A percentile compares a stretch with the other conserved stretches of the same genome.
Evolutionary conservation across 2,113 vertebrate genomes (phyloP).

Genomic region (Brachyhypopomus occidentalis): DNA sequence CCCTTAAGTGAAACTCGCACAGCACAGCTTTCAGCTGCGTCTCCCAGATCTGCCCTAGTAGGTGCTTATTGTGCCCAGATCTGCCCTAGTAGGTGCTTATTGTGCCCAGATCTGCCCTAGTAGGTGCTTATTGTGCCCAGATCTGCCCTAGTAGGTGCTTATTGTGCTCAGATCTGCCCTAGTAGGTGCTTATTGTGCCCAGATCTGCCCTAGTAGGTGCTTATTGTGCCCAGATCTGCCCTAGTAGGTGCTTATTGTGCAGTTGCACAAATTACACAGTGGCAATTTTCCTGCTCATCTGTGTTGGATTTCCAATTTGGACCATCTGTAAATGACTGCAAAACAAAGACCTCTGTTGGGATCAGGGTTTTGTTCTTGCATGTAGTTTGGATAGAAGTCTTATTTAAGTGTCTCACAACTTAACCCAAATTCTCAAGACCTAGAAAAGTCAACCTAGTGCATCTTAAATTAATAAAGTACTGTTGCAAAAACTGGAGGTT

Average conservation of each 20-base stretch:
- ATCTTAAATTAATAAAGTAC: not conserved
- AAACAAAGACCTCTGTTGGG: not conserved
- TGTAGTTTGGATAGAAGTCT: not conserved
- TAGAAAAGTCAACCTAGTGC: not conserved
- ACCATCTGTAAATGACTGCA: constrained; percentile 15
- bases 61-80: not conserved
- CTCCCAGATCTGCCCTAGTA: not conserved
- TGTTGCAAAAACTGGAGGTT: not conserved
- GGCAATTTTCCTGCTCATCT: not conserved
- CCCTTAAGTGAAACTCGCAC: not conserved
- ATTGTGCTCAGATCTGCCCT: not conserved
- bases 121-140: too few species aligned
- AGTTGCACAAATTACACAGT: not conserved
- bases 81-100: not conserved
- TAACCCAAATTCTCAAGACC: not conserved
- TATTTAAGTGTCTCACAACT: not conserved
- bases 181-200: too few species aligned
- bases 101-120: not conserved
- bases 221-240: not conserved
- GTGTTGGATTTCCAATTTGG: not conserved
- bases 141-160: not conserved
- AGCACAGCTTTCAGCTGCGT: not conserved
- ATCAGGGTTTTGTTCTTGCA: not conserved
- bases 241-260: not conserved
- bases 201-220: not conserved